Evolutionary conservation across 2,113 vertebrate species (phyloP).

Genomic region (Furnarius figulus): DNA sequence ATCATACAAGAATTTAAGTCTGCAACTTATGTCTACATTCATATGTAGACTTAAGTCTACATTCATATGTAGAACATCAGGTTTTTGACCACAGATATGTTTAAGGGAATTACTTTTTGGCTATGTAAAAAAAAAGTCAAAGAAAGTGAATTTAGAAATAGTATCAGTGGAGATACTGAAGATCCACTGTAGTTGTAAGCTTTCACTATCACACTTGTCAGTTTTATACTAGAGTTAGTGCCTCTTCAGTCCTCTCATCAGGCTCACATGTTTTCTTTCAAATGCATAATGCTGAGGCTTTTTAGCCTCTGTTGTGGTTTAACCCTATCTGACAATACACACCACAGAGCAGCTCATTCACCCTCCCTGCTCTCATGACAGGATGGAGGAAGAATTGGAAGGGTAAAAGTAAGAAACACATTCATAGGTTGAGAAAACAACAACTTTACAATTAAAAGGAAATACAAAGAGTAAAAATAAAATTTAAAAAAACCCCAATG

Average conservation of each 20-base stretch:
- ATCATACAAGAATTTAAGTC: neutral
- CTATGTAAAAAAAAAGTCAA: neutral
- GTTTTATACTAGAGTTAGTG: neutral
- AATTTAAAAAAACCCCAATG: neutral
- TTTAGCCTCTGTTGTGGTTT: neutral
- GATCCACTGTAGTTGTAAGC: neutral
- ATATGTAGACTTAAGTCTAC: too few species aligned
- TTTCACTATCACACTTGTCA: neutral
- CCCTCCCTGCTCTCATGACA: fast-evolving
- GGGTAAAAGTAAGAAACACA: neutral
- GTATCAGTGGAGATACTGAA: neutral
- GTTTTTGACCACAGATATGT: neutral
- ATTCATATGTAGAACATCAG: fast-evolving
- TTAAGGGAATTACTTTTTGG: neutral
- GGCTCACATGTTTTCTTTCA: neutral
- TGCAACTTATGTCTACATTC: too few species aligned
- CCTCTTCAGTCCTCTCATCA: neutral
- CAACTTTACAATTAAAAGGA: neutral
- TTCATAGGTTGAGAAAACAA: neutral
- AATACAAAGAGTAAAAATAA: neutral
- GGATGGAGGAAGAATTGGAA: neutral
- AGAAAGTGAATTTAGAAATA: neutral
- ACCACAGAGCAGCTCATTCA: fast-evolving
- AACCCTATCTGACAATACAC: neutral
- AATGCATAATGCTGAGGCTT: neutral